Percentiles rank a stretch among this genome's conserved stretches.
These are phyloP conservation scores for Belgica antarctica DNA, from an alignment of 2,888 invertebrate genomes.

Conservation along the genomic window DNA sequence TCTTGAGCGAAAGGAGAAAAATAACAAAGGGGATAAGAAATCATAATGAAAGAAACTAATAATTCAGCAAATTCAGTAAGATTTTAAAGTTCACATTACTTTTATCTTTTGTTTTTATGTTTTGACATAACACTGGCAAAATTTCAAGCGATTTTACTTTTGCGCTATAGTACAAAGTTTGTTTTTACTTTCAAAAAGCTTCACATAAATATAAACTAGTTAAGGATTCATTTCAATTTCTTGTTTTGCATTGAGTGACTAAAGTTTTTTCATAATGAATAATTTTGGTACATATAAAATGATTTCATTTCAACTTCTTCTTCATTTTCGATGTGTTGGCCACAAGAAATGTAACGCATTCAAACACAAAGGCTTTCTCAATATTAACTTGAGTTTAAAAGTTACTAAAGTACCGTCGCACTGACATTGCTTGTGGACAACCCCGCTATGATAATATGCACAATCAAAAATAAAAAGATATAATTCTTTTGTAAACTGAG, in stretches of 20 bases:
- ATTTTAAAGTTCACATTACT: neutral
- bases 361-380: no score
- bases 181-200: constrained; percentile 25
- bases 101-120: neutral
- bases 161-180: constrained; percentile 2
- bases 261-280: constrained; percentile 11
- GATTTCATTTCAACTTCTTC: neutral
- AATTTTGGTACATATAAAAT: constrained; percentile 22
- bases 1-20: neutral
- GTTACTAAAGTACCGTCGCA: no score
- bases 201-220: constrained; percentile 26
- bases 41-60: neutral
- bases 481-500: constrained; percentile 7
- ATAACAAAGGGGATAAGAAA: neutral
- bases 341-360: no score
- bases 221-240: constrained; percentile 14
- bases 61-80: neutral
- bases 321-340: no score
- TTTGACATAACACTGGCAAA: constrained; percentile 20
- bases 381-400: no score
- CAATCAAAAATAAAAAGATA: constrained; percentile 8
- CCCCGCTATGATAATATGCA: no score
- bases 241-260: neutral
- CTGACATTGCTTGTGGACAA: no score
- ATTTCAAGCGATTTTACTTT: constrained; percentile 6